Conservation (phyloP, 2,113 vertebrate genomes). For the Peromyscus maniculatus region DNA sequence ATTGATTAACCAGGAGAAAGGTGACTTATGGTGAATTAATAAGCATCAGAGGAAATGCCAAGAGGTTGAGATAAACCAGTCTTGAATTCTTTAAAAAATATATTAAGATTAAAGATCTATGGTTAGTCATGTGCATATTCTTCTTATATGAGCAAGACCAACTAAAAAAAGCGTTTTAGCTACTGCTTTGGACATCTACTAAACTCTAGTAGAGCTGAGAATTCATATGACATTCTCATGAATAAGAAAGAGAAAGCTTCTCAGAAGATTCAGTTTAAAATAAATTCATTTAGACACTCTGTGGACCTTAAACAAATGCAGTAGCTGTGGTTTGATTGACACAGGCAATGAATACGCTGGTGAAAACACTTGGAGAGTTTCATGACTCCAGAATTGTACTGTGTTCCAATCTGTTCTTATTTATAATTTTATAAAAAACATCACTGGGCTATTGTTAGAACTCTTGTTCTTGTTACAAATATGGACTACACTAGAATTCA, state of each 20-base stretch:
- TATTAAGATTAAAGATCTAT: constrained; percentile 1
- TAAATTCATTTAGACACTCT: constrained; percentile 51
- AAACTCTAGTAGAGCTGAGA: constrained; percentile 58
- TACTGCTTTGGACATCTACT: not conserved
- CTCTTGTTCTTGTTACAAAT: constrained; percentile 32
- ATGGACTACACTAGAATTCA: not conserved
- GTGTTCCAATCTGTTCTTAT: not conserved
- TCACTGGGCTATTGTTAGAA: not conserved
- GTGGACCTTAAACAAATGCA: not conserved
- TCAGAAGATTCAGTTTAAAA: constrained; percentile 72
- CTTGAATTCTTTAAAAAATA: constrained; percentile 53
- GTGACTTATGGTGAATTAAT: not conserved
- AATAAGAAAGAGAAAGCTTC: constrained; percentile 11
- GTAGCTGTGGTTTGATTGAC: not conserved
- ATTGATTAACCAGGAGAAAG: not conserved
- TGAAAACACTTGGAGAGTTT: not conserved
- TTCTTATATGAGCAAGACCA: not conserved
- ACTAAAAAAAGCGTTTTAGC: constrained; percentile 20
- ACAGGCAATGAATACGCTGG: not conserved
- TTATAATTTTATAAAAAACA: constrained; percentile 8
- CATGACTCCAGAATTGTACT: not conserved
- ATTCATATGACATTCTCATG: constrained; percentile 60
- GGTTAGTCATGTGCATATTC: not conserved
- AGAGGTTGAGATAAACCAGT: constrained; percentile 49
- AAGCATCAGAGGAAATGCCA: not conserved